Percentiles rank a stretch among this genome's conserved stretches.
phyloP scores from a whole-genome alignment of 2,797 vertebrate species.

The Fratercula arctica region DNA sequence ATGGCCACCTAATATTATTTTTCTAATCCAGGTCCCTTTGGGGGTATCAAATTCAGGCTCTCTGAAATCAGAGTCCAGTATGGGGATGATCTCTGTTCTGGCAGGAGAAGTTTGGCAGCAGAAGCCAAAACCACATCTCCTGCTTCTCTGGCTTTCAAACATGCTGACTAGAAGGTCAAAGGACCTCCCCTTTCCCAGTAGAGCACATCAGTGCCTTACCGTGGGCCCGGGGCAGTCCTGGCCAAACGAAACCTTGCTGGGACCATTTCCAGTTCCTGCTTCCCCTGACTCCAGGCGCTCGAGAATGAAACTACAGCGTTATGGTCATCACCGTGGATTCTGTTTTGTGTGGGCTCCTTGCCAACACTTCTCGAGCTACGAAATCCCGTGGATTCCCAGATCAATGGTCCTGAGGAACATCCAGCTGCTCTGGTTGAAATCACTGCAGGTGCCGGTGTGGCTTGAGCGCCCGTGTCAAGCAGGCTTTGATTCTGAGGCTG shows the following conservation, averaged over 20 bases:
- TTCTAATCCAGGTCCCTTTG: background rate
- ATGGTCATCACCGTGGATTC: rapidly evolving
- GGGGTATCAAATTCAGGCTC: too few relatives aligned
- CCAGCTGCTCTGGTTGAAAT: background rate
- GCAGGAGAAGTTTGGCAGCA: background rate
- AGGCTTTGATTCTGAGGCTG: background rate
- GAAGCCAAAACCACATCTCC: background rate
- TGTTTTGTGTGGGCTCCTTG: background rate
- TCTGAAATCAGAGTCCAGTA: background rate
- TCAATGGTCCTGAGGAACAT: background rate
- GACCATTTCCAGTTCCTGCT: background rate
- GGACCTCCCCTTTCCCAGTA: background rate
- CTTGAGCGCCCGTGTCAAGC: background rate
- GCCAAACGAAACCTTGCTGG: background rate
- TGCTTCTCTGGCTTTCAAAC: background rate
- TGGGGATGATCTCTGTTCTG: background rate
- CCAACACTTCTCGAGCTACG: rapidly evolving
- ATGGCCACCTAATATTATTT: rapidly evolving
- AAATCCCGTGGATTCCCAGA: too few relatives aligned
- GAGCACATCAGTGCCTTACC: background rate
- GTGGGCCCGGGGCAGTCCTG: rapidly evolving
- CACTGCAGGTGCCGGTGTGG: background rate
- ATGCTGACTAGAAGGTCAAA: background rate
- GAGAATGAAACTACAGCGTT: rapidly evolving
- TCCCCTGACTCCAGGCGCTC: background rate